Evolutionary conservation across 2,888 invertebrate genomes (phyloP).

Genomic region (Pollenia labialis): DNA sequence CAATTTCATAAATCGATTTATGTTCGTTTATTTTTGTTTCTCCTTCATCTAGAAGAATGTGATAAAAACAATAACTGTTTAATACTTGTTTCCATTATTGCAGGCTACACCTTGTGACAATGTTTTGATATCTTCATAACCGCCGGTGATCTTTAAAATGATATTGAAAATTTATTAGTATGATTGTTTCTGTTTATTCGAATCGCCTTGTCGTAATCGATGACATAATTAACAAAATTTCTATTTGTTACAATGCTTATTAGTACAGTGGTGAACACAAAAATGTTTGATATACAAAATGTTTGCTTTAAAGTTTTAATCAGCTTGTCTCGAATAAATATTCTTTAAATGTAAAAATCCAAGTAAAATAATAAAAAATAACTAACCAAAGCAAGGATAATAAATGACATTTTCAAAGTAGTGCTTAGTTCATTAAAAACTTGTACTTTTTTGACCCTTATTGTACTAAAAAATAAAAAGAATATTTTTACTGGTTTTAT

Average conservation of each 20-base stretch:
- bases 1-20: conserved; percentile 69
- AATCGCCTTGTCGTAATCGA: neutral
- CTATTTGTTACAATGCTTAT: neutral
- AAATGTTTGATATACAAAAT: no score
- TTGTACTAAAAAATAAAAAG: no score
- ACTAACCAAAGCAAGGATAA: no score
- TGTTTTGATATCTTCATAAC: conserved; percentile 70
- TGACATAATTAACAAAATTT: conserved; percentile 21
- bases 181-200: conserved; percentile 3
- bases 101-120: conserved; percentile 57
- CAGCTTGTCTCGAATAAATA: no score
- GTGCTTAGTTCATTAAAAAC: no score
- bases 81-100: neutral
- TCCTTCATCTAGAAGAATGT: conserved; percentile 6
- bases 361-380: no score
- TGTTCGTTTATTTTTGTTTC: conserved; percentile 29
- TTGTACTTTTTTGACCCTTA: no score
- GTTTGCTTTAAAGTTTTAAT: no score
- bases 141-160: conserved; percentile 45
- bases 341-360: no score
- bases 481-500: no score
- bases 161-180: conserved; percentile 60
- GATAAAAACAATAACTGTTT: neutral
- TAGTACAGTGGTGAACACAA: no score
- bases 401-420: no score